Evolutionary conservation across 2,113 vertebrate genomes (phyloP).

Genomic region (Cryptotis parvus): DNA sequence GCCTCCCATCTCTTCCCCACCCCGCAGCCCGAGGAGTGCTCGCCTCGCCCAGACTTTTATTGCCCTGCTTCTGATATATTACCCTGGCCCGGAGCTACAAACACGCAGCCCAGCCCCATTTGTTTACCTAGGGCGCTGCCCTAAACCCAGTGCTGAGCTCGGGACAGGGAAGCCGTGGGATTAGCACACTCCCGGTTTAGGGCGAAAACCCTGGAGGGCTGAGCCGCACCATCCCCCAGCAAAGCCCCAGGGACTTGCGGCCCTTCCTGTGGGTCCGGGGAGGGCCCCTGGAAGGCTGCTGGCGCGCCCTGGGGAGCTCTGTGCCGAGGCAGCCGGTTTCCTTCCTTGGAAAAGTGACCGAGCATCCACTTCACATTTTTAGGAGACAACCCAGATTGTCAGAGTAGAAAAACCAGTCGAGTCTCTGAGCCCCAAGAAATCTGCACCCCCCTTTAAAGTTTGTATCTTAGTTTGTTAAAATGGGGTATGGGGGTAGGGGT

Average conservation of each 20-base stretch:
- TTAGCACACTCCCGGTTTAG: neutral
- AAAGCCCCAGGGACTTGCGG: neutral
- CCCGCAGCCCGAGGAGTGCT: conserved; percentile 60
- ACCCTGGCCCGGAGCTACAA: conserved; percentile 69
- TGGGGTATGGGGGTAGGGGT: too few species aligned
- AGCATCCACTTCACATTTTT: neutral
- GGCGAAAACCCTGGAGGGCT: neutral
- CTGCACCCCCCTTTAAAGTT: conserved; percentile 1
- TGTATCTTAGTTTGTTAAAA: neutral
- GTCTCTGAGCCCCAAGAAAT: neutral
- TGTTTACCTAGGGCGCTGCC: conserved; percentile 51
- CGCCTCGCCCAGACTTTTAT: conserved; percentile 66
- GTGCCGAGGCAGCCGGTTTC: neutral
- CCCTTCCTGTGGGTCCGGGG: neutral
- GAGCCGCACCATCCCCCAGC: neutral
- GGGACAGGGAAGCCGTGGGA: neutral
- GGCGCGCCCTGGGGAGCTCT: neutral
- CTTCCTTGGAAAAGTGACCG: neutral
- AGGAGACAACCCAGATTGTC: neutral
- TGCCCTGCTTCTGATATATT: conserved; percentile 76
- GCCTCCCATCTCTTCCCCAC: conserved; percentile 67
- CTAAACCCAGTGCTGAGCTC: neutral
- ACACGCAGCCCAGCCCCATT: conserved; percentile 63
- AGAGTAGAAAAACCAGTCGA: neutral
- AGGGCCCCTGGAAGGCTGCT: neutral